Conservation (phyloP, 2,888 invertebrate genomes). For the Neoascia interrupta region DNA sequence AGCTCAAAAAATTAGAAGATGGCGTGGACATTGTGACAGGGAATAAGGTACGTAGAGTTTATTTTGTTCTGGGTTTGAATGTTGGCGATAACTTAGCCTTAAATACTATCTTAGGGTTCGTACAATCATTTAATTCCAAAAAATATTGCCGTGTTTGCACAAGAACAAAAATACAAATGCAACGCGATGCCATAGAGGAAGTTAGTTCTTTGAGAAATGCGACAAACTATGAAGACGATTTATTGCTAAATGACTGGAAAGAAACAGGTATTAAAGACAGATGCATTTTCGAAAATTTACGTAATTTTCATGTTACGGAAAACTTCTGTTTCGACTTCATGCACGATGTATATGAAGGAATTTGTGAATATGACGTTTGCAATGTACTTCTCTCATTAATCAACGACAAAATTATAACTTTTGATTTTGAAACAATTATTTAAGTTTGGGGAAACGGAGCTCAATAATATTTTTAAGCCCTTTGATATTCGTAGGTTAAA, state of each 20-base stretch:
- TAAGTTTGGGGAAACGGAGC: not conserved
- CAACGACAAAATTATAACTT: not conserved
- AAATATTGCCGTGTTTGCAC: not conserved
- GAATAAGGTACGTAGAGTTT: too few species aligned
- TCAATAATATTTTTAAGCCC: not conserved
- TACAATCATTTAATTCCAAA: not conserved
- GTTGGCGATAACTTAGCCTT: slow-evolving; percentile 14
- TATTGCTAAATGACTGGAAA: not conserved
- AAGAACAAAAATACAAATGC: not conserved
- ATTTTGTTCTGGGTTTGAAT: not conserved
- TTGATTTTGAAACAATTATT: too few species aligned
- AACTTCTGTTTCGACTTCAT: slow-evolving; percentile 11
- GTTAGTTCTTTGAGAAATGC: not conserved
- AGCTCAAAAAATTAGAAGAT: too few species aligned
- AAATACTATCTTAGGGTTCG: slow-evolving; percentile 1
- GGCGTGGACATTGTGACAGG: too few species aligned
- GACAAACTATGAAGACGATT: not conserved
- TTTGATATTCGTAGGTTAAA: not conserved
- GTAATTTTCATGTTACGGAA: not conserved
- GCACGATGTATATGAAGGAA: slow-evolving; percentile 8
- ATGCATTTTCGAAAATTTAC: not conserved
- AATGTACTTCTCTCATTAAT: not conserved
- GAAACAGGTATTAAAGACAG: not conserved
- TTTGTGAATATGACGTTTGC: not conserved
- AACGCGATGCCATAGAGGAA: not conserved